These are phyloP conservation scores for Callospermophilus lateralis DNA, from an alignment of 2,113 vertebrate species.

Conservation along the genomic window DNA sequence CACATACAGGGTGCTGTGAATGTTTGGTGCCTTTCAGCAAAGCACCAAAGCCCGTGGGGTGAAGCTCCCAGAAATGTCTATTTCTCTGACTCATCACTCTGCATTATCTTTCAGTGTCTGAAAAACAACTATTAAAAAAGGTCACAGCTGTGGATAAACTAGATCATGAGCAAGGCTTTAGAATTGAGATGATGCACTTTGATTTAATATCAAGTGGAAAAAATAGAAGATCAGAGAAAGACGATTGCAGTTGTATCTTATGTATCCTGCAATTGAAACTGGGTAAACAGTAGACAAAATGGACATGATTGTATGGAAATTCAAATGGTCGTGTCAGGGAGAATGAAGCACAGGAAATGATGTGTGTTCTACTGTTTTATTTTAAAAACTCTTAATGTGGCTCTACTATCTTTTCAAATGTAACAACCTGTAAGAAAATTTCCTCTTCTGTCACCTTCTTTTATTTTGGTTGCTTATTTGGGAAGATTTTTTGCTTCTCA, in stretches of 20 bases:
- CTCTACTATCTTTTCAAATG: neutral
- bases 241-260: neutral
- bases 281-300: neutral
- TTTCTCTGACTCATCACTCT: neutral
- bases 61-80: neutral
- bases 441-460: neutral
- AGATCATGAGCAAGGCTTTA: neutral
- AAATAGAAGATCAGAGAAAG: neutral
- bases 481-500: neutral
- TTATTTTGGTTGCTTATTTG: neutral
- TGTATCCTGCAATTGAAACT: neutral
- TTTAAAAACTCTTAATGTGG: neutral
- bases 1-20: neutral
- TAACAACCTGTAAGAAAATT: neutral
- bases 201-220: neutral
- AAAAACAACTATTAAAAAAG: neutral
- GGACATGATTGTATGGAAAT: neutral
- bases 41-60: too few relatives aligned
- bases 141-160: neutral
- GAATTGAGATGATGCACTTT: neutral
- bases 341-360: neutral
- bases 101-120: neutral
- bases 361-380: neutral
- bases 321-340: too few relatives aligned
- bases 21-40: neutral